Base-by-base conservation (phyloP, 2,113 vertebrate genomes). In the Argyrosomus japonicus region DNA sequence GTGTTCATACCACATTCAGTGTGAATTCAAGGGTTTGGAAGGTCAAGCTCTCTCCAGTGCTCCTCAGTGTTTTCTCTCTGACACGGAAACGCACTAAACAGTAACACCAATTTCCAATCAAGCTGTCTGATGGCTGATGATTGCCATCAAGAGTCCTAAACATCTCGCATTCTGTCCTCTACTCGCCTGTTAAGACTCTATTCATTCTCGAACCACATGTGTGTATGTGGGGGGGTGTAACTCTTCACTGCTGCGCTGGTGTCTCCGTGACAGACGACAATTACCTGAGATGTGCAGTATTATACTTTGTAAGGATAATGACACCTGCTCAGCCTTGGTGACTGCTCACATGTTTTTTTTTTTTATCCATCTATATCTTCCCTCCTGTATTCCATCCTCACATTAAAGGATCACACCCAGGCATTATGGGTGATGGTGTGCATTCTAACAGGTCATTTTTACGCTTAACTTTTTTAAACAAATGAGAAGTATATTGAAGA, bases 81-180 rank as follows among this genome's bases (percentile, higher is more conserved):
- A 61, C 68, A 76, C 6, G 0, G 57, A 86, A 47, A 73, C 62
- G 36, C 60, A 71, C 61, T 76, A 62, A 84, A 80, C 27, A 54
- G 47, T 21, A 10, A 53, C 76, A 23, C 25, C 74, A 85, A 75
- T 88, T 85, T 89, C 83, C 79, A n/a, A 75, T 72, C 75, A 70
- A 68, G 84, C 77, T 17, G 10, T 32, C 69, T 3, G 17, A 60
- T 79, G 75, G 84, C 69, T 3, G 17, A 60, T 79, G 75, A 87
- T 84, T 79, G 74, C 81, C 56, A 48, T 86, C 69, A 73, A 87
- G 81, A 68, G 69, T 68, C 77, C 54, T 58, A 21, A 79, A 65
- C 9, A 19, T 11, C 67, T 81, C n/a, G 0, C 47, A 25, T 74
- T 56, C 18, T 70, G 58, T 77, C 65, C 71, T 79, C 77, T 14